Percentiles rank a stretch among this genome's conserved stretches.
These are phyloP conservation scores for Euwallacea similis DNA, from an alignment of 1,140 invertebrate genomes.

Conservation along the genomic window DNA sequence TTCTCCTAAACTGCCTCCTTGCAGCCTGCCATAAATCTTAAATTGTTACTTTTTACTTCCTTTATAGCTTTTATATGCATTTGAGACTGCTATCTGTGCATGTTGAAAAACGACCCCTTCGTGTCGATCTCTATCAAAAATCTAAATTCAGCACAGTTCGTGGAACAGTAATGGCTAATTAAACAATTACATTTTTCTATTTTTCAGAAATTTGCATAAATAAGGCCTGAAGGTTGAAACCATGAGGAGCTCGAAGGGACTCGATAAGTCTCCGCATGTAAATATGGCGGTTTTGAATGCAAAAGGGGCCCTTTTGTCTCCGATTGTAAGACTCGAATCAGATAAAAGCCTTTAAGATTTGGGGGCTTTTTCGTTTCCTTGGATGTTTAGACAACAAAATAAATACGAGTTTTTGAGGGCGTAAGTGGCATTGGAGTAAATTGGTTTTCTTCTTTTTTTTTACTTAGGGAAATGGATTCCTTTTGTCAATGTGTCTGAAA, in stretches of 20 bases:
- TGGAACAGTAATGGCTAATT: constrained; percentile 1
- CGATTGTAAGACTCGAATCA: not conserved
- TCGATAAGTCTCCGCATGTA: constrained; percentile 4
- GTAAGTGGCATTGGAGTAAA: constrained; percentile 6
- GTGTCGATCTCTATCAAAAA: not conserved
- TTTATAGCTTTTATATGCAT: too few species aligned
- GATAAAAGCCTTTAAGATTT: constrained; percentile 5
- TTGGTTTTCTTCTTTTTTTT: constrained; percentile 1
- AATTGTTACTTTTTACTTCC: too few species aligned
- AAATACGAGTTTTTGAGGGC: constrained; percentile 2
- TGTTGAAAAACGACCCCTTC: not conserved
- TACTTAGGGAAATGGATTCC: constrained; percentile 1
- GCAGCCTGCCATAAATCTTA: too few species aligned
- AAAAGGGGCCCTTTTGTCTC: constrained; percentile 3
- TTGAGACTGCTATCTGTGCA: not conserved
- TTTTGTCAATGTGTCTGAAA: not conserved
- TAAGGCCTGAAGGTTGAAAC: not conserved
- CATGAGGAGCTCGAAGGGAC: not conserved
- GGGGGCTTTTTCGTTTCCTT: not conserved
- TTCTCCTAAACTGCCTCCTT: too few species aligned
- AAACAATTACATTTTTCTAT: constrained; percentile 1
- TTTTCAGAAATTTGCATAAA: not conserved
- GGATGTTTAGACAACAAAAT: constrained; percentile 3
- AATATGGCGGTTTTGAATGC: constrained; percentile 3
- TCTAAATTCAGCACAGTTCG: not conserved